Conservation (phyloP, 2,113 vertebrate species). For the mouse (Mus musculus) region GRCm39 chr5:119054501-119055000, state of each 20-base stretch:
- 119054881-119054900: not conserved
- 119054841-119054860: no score
- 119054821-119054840: not conserved
- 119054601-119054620: no score
- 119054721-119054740: not conserved
- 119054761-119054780: not conserved
- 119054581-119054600: no score
- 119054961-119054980: not conserved
- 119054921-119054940: accelerated
- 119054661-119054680: not conserved
- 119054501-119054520: no score
- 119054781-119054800: not conserved
- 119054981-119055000: no score
- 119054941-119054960: not conserved
- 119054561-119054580: no score
- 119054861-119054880: not conserved
- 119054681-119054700: not conserved
- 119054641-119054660: not conserved
- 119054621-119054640: no score
- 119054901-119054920: not conserved
- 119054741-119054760: not conserved
- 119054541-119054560: no score
- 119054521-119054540: no score
- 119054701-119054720: not conserved
- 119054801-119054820: not conserved